Evolutionary conservation across 1,140 invertebrate genomes (phyloP).

Genomic region (Aradophagus sp.): DNA sequence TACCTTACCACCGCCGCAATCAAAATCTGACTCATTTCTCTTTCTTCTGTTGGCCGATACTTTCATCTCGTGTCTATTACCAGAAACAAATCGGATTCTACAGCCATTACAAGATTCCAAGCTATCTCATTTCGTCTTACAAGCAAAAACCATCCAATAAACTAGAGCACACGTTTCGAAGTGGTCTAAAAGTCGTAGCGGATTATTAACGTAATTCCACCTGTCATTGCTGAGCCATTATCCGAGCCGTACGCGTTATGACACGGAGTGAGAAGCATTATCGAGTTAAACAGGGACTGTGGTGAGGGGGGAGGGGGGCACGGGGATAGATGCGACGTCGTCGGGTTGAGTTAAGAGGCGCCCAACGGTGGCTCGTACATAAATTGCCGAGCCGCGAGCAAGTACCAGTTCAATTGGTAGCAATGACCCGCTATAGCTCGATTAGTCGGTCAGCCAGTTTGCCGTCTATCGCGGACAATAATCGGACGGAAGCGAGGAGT

Average conservation of each 20-base stretch:
- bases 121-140: no score
- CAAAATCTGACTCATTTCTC: no score
- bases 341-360: constrained; percentile 33
- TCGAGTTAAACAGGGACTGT: no score
- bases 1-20: no score
- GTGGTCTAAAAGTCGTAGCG: background rate
- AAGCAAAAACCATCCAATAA: no score
- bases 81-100: no score
- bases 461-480: constrained; percentile 60
- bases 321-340: constrained; percentile 8
- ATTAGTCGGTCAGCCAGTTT: constrained; percentile 51
- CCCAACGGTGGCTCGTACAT: constrained; percentile 17
- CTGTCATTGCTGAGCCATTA: constrained; percentile 12
- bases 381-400: constrained; percentile 36
- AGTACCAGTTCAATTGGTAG: constrained; percentile 52
- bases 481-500: constrained; percentile 65
- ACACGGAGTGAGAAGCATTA: no score
- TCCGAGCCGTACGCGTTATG: constrained; percentile 9
- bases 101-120: no score
- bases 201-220: constrained; percentile 14
- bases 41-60: no score
- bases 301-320: constrained; percentile 21
- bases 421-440: constrained; percentile 57
- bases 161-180: no score
- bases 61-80: no score